These are phyloP conservation scores for Frankliniella intonsa DNA, from an alignment of 2,888 invertebrate genomes.

Conservation along the genomic window DNA sequence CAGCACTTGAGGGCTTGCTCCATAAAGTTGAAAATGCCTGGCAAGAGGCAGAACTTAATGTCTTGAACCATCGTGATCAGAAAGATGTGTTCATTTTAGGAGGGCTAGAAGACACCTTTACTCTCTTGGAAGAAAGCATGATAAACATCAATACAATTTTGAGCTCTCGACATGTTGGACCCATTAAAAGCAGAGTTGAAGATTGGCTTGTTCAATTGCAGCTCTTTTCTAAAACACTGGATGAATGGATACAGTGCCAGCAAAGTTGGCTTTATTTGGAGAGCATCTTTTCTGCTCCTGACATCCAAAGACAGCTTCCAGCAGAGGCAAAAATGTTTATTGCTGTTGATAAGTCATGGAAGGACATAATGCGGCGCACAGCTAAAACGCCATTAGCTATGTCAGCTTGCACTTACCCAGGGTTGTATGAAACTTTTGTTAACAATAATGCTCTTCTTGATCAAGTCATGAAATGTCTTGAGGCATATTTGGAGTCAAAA, in stretches of 20 bases:
- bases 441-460: conserved; percentile 76
- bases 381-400: conserved; percentile 78
- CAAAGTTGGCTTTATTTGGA: conserved; percentile 93
- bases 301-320: conserved; percentile 88
- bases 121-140: conserved; percentile 76
- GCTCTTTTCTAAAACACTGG: conserved; percentile 79
- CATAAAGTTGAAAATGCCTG: conserved; percentile 79
- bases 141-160: conserved; percentile 82
- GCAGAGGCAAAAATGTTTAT: conserved; percentile 82
- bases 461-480: conserved; percentile 83
- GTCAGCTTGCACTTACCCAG: conserved; percentile 70
- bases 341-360: conserved; percentile 84
- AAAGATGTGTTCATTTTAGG: conserved; percentile 81
- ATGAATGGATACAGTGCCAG: conserved; percentile 85
- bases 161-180: conserved; percentile 79
- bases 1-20: conserved; percentile 71
- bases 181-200: conserved; percentile 74
- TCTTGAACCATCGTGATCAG: conserved; percentile 71
- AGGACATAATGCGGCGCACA: conserved; percentile 78
- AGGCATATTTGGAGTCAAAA: conserved; percentile 83
- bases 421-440: conserved; percentile 62
- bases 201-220: conserved; percentile 76
- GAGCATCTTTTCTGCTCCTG: conserved; percentile 90
- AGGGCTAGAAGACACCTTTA: conserved; percentile 77
- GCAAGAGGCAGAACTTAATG: conserved; percentile 72